Evolutionary conservation across 2,797 vertebrate genomes (phyloP), one percentile per base, ranked within the genome.

Genomic region (Tachyglossus aculeatus): DNA sequence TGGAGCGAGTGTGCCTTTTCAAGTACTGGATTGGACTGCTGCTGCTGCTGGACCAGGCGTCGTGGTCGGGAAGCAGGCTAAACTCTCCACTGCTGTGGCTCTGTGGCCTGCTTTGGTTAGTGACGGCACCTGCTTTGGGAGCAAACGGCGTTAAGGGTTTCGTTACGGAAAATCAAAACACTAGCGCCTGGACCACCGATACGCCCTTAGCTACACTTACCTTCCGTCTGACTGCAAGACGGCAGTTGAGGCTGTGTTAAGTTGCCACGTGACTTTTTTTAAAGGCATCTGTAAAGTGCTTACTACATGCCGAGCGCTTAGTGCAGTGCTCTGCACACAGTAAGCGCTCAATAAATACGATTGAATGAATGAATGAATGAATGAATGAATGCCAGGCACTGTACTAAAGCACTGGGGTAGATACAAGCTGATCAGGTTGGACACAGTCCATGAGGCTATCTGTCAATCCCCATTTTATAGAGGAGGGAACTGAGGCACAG

Each of bases 11-110:
- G 22, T 94, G 93, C 31, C 94, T 94, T 29, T 93, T 95, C 81
- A 94, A 73, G 88, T 96, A 95, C 39, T 96, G 93, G 1, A 96
- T 91, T 67, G 96, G 97, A 86, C 96, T 99, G 89, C 96, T 96
- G 37, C 95, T 91, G 55, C 94, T 91, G 88, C 90, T 96, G 66
- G 96, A 98, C 95, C 96, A 98, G 25, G 94, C 92, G 73, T 98
- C 98, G 25, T 94, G 94, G 71, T 98, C 96, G 44, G 96, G 88
- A 21, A 95, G 94, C 38, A 97, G 90, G 70, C 95, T 97, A 85
- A 98, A 98, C 85, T 99, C 98, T 3, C 97, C 97, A 7, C 97
- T 99, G 94, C 96, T 98, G 91, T 98, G 97, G 24, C 97, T 99
- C 51, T 97, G 97, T 5, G 96, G 96, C 54, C 96, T 88, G 91